A percentile compares a stretch with the other conserved stretches of the same genome.
Conservation (phyloP, 2,797 vertebrate species). For the Cuculus canorus region DNA sequence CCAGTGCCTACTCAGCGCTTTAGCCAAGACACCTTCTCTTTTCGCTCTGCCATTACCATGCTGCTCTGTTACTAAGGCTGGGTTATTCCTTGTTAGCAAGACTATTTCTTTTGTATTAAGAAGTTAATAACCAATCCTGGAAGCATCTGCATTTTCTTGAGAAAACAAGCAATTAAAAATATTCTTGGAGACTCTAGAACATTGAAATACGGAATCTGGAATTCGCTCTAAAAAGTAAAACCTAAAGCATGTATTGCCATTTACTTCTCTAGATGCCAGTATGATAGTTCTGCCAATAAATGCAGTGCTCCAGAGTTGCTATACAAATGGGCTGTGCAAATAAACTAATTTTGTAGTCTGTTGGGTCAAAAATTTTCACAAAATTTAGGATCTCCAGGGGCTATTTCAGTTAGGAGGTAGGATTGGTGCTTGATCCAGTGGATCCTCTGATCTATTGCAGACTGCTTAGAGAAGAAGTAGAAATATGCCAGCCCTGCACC, state of each 20-base stretch:
- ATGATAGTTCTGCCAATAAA: neutral
- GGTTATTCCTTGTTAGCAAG: neutral
- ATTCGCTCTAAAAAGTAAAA: neutral
- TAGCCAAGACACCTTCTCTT: neutral
- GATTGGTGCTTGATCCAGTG: neutral
- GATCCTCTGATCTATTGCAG: neutral
- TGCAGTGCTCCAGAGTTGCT: neutral
- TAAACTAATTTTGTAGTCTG: neutral
- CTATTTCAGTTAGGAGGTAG: neutral
- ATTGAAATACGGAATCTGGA: neutral
- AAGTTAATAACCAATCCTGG: neutral
- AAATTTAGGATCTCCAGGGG: neutral
- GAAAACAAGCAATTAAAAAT: neutral
- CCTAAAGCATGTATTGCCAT: neutral
- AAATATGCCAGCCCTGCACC: neutral
- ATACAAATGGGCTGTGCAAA: neutral
- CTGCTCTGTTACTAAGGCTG: neutral
- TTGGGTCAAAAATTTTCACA: neutral
- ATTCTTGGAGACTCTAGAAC: neutral
- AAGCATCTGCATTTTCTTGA: neutral
- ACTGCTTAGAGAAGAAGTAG: accelerated
- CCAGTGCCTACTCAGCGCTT: neutral
- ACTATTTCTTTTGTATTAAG: neutral
- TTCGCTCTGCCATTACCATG: neutral
- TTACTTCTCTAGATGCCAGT: neutral